phyloP scores from a whole-genome alignment of 2,888 invertebrate genomes.

The Rotaria socialis region DNA sequence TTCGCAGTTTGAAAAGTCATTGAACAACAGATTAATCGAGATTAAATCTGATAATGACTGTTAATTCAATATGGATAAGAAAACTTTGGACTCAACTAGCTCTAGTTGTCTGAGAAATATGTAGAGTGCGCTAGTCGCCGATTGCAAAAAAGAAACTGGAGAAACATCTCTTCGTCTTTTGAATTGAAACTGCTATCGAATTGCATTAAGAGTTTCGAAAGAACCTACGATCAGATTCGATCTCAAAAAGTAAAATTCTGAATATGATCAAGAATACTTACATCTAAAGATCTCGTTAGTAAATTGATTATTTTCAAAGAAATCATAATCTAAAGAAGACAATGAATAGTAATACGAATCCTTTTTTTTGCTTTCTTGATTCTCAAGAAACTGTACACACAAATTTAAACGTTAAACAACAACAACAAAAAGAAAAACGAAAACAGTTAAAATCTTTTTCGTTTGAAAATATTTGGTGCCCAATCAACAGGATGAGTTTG shows the following conservation, averaged over 20 bases:
- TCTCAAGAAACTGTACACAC: slow-evolving; percentile 16
- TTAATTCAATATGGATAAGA: too few relatives aligned
- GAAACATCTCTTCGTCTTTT: too few relatives aligned
- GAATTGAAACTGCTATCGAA: too few relatives aligned
- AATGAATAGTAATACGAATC: not conserved
- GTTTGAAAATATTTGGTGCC: slow-evolving; percentile 89
- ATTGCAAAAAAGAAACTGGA: too few relatives aligned
- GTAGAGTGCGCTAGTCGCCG: too few relatives aligned
- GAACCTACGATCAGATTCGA: too few relatives aligned
- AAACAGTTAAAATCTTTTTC: slow-evolving; percentile 68
- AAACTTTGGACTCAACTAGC: too few relatives aligned
- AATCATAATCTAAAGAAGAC: not conserved
- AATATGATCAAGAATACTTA: not conserved
- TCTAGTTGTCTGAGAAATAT: too few relatives aligned
- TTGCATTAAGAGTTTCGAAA: too few relatives aligned
- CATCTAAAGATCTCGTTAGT: not conserved
- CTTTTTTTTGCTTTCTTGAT: not conserved
- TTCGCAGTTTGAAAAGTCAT: too few relatives aligned
- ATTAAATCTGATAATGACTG: too few relatives aligned
- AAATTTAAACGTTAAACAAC: not conserved
- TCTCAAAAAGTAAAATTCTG: not conserved
- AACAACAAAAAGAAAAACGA: not conserved
- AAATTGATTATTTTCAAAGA: not conserved
- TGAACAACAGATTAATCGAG: too few relatives aligned
- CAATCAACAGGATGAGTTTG: slow-evolving; percentile 93